These are phyloP conservation scores for Aurelia aurita DNA, from an alignment of 30 jellyfish, hydroid and myxozoan genomes.

Conservation along the genomic window DNA sequence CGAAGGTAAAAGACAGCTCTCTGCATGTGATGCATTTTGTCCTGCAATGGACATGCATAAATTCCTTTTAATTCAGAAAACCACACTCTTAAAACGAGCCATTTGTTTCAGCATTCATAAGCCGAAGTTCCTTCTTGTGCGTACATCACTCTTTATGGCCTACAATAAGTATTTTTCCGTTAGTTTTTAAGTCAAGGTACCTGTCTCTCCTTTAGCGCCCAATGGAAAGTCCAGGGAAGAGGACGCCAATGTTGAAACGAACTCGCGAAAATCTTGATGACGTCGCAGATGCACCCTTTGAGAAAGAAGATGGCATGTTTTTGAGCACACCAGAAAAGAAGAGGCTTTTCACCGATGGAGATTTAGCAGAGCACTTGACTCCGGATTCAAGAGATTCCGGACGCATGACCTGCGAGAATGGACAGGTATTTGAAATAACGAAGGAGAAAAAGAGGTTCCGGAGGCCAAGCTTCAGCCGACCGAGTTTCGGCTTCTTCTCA, in stretches of 20 bases:
- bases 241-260: background rate
- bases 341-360: conserved; percentile 68
- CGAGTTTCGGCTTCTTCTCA: conserved; percentile 70
- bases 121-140: too few relatives aligned
- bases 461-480: conserved; percentile 72
- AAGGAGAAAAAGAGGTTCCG: conserved; percentile 61
- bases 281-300: background rate
- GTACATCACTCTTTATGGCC: too few relatives aligned
- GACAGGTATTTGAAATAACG: conserved; percentile 18
- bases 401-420: conserved; percentile 16
- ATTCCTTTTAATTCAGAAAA: background rate
- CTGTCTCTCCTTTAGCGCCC: background rate
- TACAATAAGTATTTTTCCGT: too few relatives aligned
- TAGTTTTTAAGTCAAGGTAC: background rate
- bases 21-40: too few relatives aligned
- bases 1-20: too few relatives aligned
- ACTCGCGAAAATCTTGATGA: conserved; percentile 12
- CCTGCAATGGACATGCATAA: too few relatives aligned
- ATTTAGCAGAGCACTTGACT: conserved; percentile 59
- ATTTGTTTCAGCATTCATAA: background rate
- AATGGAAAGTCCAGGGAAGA: background rate
- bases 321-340: conserved; percentile 71
- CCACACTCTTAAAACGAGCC: background rate
- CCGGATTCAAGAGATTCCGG: conserved; percentile 31
- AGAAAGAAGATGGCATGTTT: conserved; percentile 55